Base-by-base conservation (phyloP, 1,140 invertebrate genomes). In the Diplogasteroides magnus region DNA sequence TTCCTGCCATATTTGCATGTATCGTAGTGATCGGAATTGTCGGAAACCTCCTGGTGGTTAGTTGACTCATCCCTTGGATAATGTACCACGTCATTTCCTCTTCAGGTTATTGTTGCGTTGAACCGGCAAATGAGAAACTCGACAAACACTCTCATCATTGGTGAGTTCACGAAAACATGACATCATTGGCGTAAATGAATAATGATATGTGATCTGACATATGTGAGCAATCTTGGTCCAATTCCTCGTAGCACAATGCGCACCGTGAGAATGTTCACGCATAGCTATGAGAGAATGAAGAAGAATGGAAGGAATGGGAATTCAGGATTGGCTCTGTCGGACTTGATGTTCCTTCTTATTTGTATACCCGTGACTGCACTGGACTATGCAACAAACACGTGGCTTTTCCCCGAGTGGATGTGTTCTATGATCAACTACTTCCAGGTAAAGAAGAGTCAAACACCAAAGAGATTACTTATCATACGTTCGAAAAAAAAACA, bases 351-450 rank as follows among this genome's bases (percentile, higher is more conserved):
- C 83, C 92, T 97, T 55, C 88, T 94, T 59, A 93, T 97, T 84
- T 97, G 94, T 85, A 92, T 97, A 31, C 94, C 94, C 0, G 93
- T 93, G 81, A 94, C 92, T 2, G 91, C 91, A 0, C 89, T 89
- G 19, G 91, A 93, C 78, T 94, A 93, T 83, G 90, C 91, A 0
- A 84, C 92, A 76, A 88, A 89, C 0, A 88, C 88, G 80, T 97
- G 94, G 94, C 90, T 91, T 3, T 69, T 80, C 68, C 78, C 78
- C 2, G 73, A 72, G 26, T 80, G 79, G 79, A 79, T 71, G 26
- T 80, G 78, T 67, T 73, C 72, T 64, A 69, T 78, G 68, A 79
- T 81, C 31, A 81, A 80, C 67, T 81, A 81, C 62, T 72, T 78
- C 31, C 78, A 80, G 67, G 78, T 81, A 62, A 31, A 28, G 26